Percentiles rank a stretch among this genome's conserved stretches.
phyloP scores from a whole-genome alignment of 1,140 invertebrate genomes.

The Sycophaga agraensis region DNA sequence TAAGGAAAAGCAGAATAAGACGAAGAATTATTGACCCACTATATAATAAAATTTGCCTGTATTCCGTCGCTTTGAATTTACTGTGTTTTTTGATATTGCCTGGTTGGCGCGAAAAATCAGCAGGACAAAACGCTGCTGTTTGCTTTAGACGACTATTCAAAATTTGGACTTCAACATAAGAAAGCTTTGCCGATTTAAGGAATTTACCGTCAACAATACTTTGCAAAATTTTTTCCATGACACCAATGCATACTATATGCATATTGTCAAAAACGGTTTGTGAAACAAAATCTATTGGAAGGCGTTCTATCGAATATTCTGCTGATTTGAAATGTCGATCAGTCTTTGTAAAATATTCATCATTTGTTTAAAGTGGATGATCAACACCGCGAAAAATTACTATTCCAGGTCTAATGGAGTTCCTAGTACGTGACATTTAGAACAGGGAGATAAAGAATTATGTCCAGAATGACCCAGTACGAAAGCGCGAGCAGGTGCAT shows the following conservation, averaged over 20 bases:
- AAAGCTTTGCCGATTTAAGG: constrained; percentile 16
- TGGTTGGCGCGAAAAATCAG: constrained; percentile 20
- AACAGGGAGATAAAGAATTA: no score
- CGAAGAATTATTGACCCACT: constrained; percentile 7
- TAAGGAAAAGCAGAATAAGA: constrained; percentile 34
- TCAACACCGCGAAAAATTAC: constrained; percentile 5
- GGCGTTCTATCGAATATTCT: no score
- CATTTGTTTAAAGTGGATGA: constrained; percentile 7
- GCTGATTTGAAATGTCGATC: constrained; percentile 27
- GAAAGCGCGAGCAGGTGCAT: no score
- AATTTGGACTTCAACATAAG: background rate
- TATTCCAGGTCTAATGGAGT: background rate
- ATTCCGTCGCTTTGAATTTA: no score
- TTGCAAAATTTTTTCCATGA: no score
- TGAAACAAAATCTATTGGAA: no score
- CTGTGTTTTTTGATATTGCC: constrained; percentile 18
- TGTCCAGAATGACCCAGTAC: no score
- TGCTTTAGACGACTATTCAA: constrained; percentile 12
- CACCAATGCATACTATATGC: no score
- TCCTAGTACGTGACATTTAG: no score
- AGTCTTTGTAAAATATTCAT: constrained; percentile 14
- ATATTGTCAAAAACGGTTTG: constrained; percentile 26
- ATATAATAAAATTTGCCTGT: constrained; percentile 23
- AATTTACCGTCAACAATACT: no score
- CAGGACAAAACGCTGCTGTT: constrained; percentile 18